Evolutionary conservation across 2,888 invertebrate species (phyloP).

Genomic region (Clivina fossor): DNA sequence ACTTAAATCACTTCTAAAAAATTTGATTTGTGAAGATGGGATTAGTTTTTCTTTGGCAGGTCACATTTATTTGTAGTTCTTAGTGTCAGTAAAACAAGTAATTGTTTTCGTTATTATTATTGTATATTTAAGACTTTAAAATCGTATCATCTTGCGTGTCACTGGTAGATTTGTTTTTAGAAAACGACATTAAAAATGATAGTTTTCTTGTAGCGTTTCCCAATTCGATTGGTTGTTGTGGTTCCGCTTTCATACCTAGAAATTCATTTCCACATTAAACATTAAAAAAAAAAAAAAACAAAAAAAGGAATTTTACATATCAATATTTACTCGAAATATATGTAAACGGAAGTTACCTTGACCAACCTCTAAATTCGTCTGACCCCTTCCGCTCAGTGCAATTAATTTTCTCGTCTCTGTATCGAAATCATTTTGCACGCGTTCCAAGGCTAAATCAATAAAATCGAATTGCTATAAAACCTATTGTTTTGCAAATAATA

Average conservation of each 20-base stretch:
- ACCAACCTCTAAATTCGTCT: slow-evolving; percentile 9
- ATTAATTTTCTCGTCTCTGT: slow-evolving; percentile 50
- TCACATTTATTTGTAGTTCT: not conserved
- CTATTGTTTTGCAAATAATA: no score
- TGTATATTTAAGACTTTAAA: slow-evolving; percentile 19
- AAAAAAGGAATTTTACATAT: no score
- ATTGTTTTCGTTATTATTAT: not conserved
- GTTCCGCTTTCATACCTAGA: slow-evolving; percentile 41
- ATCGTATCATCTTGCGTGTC: slow-evolving; percentile 18
- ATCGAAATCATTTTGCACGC: slow-evolving; percentile 65
- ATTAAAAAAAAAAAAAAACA: not conserved
- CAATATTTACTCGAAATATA: not conserved
- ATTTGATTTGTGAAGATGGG: not conserved
- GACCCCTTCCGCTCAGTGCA: slow-evolving; percentile 10
- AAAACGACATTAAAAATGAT: slow-evolving; percentile 23
- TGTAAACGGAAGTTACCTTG: slow-evolving; percentile 1
- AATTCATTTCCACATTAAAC: slow-evolving; percentile 26
- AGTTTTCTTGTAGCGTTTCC: slow-evolving; percentile 27
- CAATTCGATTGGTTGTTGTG: slow-evolving; percentile 38
- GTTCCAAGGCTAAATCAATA: slow-evolving; percentile 66
- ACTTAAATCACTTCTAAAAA: not conserved
- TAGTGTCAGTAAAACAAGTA: not conserved
- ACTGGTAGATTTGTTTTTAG: slow-evolving; percentile 22
- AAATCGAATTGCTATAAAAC: not conserved
- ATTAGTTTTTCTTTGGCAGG: not conserved